Base-by-base conservation (phyloP, 2,888 invertebrate genomes). In the Drosophila subquinaria region DNA sequence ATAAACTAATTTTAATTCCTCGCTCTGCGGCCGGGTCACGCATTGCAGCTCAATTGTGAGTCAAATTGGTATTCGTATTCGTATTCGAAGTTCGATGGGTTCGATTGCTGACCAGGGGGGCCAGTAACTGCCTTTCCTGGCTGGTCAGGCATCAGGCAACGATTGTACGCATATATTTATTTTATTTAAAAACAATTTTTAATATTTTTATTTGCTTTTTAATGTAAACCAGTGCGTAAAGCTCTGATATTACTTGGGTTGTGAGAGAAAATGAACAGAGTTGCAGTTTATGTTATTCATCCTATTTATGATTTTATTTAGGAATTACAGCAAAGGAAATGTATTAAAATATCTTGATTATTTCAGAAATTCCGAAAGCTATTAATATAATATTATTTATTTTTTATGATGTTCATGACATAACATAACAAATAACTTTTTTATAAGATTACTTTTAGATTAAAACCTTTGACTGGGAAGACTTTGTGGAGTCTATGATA, bases 1-100 rank as follows among this genome's bases (percentile, higher is more conserved):
- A 85, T 83, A 87, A 88, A 88, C 88, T 85, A 85, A 88, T 83
- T 85, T 85, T 88, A 88, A 87, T 88, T 76, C 86, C 86, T 74
- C 70, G 55, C 76, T 74, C 78, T 73, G 75, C 72, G 73, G 68
- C 67, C 62, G 57, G 53, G 67, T 76, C 86, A 87, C 86, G 86
- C 78, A 87, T 75, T 81, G 78, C 64, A 78, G 86, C 86, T 87
- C 86, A 86, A 86, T 85, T 79, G 81, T 76, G 72, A 79, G 75
- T 70, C 79, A 74, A 78, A 73, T 69, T 62, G 72, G 50, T 20
- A 17, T 35, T 33, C 30, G 50, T 45, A 38, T 48, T 30, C 27
- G 27, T 27, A 27, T 27, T 27, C 27, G 27, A 5, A 10, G 55
- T 20, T 17, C 13, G 33, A 17, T 8, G 9, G 35, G 1, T 13